phyloP scores from a whole-genome alignment of 2,113 vertebrate species.

The Zapornia atra region DNA sequence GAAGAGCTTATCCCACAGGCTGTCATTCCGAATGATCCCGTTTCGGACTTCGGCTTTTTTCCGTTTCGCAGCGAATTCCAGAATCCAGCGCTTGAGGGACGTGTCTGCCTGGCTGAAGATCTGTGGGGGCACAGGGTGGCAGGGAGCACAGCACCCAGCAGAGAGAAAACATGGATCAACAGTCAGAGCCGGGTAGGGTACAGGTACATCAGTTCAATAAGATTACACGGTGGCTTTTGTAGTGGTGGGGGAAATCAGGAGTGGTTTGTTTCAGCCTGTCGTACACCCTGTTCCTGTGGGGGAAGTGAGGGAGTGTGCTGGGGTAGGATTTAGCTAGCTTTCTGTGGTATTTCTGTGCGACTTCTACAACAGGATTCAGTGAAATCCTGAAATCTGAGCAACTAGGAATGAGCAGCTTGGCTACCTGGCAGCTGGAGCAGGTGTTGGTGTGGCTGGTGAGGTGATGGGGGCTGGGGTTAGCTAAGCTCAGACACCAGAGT shows the following conservation, averaged over 20 bases:
- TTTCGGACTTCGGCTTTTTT: constrained; percentile 82
- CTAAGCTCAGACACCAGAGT: neutral
- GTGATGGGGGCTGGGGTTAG: neutral
- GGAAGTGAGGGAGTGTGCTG: neutral
- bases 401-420: neutral
- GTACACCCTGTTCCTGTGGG: neutral
- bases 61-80: constrained; percentile 80
- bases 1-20: constrained; percentile 83
- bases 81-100: constrained; percentile 79
- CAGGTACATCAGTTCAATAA: neutral
- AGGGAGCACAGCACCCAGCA: neutral
- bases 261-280: fast-evolving
- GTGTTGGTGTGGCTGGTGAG: neutral
- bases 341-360: neutral
- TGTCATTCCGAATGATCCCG: constrained; percentile 81
- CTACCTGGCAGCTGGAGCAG: neutral
- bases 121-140: constrained; percentile 22
- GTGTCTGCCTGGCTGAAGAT: constrained; percentile 85
- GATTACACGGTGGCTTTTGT: neutral
- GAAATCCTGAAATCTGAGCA: neutral
- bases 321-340: neutral
- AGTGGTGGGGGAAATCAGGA: neutral
- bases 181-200: neutral
- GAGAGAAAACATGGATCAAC: neutral
- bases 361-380: neutral